phyloP scores from a whole-genome alignment of 2,888 invertebrate species.

The Xestia sexstrigata region DNA sequence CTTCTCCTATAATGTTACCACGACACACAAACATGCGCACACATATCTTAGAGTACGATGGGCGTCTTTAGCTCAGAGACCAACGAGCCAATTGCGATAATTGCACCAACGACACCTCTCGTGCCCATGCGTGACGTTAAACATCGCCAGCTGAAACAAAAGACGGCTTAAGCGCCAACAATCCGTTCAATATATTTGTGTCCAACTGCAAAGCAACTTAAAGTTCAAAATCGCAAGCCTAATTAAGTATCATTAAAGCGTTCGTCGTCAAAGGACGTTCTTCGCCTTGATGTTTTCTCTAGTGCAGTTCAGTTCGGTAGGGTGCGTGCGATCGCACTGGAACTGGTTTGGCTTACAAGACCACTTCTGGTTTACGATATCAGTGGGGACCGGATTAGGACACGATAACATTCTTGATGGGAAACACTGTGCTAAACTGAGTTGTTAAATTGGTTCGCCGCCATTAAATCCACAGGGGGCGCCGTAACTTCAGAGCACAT shows the following conservation, averaged over 20 bases:
- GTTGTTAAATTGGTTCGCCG: constrained; percentile 83
- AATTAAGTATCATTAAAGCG: constrained; percentile 69
- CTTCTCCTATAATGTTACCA: constrained; percentile 52
- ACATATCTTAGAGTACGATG: constrained; percentile 80
- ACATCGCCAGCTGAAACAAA: constrained; percentile 72
- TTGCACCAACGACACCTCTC: constrained; percentile 89
- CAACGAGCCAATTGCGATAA: constrained; percentile 90
- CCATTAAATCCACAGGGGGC: constrained; percentile 82
- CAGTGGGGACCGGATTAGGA: constrained; percentile 87
- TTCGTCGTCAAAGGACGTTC: constrained; percentile 73
- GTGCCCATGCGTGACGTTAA: constrained; percentile 87
- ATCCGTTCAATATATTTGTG: constrained; percentile 71
- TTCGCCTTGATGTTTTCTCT: constrained; percentile 82
- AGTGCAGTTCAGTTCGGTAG: constrained; percentile 76
- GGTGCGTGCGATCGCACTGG: constrained; percentile 84
- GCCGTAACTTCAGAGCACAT: constrained; percentile 74
- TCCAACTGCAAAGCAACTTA: constrained; percentile 69
- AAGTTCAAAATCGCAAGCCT: constrained; percentile 74
- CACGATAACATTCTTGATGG: constrained; percentile 87
- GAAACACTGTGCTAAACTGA: constrained; percentile 85
- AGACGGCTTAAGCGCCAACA: constrained; percentile 75
- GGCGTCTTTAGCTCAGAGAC: constrained; percentile 87
- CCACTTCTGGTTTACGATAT: constrained; percentile 89
- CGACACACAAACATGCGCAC: constrained; percentile 61
- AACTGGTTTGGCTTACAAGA: constrained; percentile 87